These are phyloP conservation scores for Anadara kagoshimensis DNA, from an alignment of 1,140 invertebrate genomes.

Conservation along the genomic window DNA sequence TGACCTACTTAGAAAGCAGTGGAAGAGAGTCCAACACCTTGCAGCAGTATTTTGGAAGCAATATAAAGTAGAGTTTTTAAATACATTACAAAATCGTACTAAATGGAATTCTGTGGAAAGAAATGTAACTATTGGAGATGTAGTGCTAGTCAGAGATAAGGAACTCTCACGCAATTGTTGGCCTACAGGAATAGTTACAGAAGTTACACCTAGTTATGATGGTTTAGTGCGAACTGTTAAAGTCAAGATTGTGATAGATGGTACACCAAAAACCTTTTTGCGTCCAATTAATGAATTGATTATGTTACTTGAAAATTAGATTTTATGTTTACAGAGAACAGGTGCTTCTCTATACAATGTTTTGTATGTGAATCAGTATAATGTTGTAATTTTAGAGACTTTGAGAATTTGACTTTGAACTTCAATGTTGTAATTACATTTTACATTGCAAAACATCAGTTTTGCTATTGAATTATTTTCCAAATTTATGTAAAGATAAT, in stretches of 20 bases:
- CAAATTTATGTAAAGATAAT: neutral
- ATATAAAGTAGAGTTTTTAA: constrained; percentile 9
- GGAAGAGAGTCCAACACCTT: constrained; percentile 4
- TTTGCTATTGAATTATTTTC: neutral
- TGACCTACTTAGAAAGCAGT: constrained; percentile 13
- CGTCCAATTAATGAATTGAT: constrained; percentile 15
- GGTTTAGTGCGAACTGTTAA: constrained; percentile 2
- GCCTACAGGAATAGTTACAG: neutral
- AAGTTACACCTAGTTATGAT: constrained; percentile 8
- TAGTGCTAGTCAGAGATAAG: constrained; percentile 1
- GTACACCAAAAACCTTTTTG: neutral
- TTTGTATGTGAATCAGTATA: too few species aligned
- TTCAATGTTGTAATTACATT: neutral
- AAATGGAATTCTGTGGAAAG: neutral
- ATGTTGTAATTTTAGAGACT: neutral
- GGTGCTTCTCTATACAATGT: neutral
- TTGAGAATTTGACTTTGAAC: neutral
- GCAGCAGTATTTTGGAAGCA: constrained; percentile 10
- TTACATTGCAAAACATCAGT: neutral
- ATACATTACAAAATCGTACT: constrained; percentile 5
- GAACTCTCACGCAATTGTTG: neutral
- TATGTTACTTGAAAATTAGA: neutral
- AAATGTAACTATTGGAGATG: constrained; percentile 2
- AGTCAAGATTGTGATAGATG: neutral
- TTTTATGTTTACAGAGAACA: neutral